Evolutionary conservation across 2,797 vertebrate species (phyloP), one percentile per base, ranked within the genome.

Genomic region (Apogon talboti): DNA sequence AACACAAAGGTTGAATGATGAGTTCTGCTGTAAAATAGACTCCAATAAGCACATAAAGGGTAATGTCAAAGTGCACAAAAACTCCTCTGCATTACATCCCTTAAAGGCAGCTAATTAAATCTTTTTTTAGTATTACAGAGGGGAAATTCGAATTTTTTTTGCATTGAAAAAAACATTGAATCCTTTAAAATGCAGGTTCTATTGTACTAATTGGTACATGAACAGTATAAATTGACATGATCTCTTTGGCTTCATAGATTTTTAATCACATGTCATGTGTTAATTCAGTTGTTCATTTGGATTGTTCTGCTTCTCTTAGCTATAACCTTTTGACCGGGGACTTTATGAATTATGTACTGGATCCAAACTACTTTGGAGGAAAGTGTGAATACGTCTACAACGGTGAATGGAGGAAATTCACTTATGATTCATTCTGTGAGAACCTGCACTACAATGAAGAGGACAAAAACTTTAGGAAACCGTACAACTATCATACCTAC

Each of bases 351-450:
- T 85, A 63, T 0, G 69, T 96, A 0, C 91, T 97, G 0, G 97
- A 99, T 28, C 87, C 90, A 0, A 75, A 7, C 0, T 99, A 94
- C 78, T 96, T 90, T 6, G 97, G 96, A 3, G 97, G 96, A 35
- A 28, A 84, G 18, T 99, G 97, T 82, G 95, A 98, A 81, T 94
- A 90, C 0, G 92, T 98, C 37, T 99, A 99, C 59, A 99, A 98
- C 0, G 96, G 96, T 0, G 96, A 98, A 46, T 98, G 97, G 98
- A 92, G 95, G 61, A 92, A 94, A 60, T 93, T 97, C 66, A 87
- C 58, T 0, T 99, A 98, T 0, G 94, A 98, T 0, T 30, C 94
- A 0, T 61, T 87, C 28, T 99, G 97, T 15, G 97, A 99, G 75
- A 93, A 54, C 4, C 90, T 99, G 51, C 90, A 94, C 70, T 96